Evolutionary conservation across 2,888 invertebrate genomes (phyloP), one percentile per base, ranked within the genome.

Genomic region (Ochlodes sylvanus): DNA sequence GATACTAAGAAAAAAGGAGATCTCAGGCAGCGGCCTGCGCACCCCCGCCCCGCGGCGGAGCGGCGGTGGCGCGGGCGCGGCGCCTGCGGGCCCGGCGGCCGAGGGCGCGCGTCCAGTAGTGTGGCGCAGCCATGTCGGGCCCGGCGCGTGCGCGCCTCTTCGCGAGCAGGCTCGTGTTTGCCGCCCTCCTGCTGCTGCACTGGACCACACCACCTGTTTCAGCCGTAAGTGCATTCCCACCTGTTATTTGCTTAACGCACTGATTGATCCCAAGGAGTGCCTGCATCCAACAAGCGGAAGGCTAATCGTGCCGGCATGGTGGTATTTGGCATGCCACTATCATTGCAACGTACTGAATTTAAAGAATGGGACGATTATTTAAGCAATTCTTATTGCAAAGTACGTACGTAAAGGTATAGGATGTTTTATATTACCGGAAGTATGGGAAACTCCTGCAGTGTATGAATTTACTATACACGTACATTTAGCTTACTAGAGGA

Each of bases 81-180:
- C 74, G 78, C 79, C 77, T 76, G 79, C 79, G 80, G 77, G 77
- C 77, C 76, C 76, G 75, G 78, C 76, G 78, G 73, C 73, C 75
- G 82, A 83, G 85, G 86, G 87, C 88, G 88, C 85, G 86, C 88
- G 81, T 79, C 88, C 90, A 90, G 90, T 91, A 90, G 88, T 86
- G 90, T 85, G 87, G 88, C 89, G 88, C 89, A 90, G 91, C 90
- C 92, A 92, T 92, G 92, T 88, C 92, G 87, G 91, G 92, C 86
- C 92, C 88, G 91, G 90, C 89, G 91, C 91, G 91, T 86, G 92
- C 87, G 88, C 90, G 89, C 82, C 83, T 83, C 75, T 73, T 82
- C 74, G 86, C 86, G 87, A 83, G 84, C 75, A 83, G 82, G 78
- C 83, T 89, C 77, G 84, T 83, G 84, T 83, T 85, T 80, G 82